phyloP scores from a whole-genome alignment of 2,888 invertebrate species.

The Helobdella robusta region DNA sequence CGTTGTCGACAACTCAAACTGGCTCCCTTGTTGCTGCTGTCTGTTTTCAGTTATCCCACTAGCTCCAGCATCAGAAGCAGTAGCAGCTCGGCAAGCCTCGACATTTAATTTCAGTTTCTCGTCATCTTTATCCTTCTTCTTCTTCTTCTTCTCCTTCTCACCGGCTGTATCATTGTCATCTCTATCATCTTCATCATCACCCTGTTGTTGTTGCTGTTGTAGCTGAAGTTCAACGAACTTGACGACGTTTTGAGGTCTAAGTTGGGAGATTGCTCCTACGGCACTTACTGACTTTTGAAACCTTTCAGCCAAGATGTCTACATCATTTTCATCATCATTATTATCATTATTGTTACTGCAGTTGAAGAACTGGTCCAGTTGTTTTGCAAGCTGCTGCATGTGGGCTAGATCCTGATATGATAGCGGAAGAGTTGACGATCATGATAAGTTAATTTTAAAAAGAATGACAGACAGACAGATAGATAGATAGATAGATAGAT shows the following conservation, averaged over 20 bases:
- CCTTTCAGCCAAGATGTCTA: slow-evolving; percentile 65
- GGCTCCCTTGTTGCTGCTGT: too few relatives aligned
- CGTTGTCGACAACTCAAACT: slow-evolving; percentile 5
- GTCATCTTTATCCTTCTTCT: too few relatives aligned
- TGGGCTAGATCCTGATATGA: slow-evolving; percentile 79
- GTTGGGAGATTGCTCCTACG: slow-evolving; percentile 72
- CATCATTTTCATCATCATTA: slow-evolving; percentile 47
- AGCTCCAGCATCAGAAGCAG: background rate
- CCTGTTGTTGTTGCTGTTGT: background rate
- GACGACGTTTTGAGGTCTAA: slow-evolving; percentile 70
- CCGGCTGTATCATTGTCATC: background rate
- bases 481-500: too few relatives aligned
- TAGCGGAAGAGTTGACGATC: too few relatives aligned
- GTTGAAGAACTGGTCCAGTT: slow-evolving; percentile 55
- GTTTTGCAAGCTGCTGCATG: slow-evolving; percentile 59
- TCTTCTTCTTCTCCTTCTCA: background rate
- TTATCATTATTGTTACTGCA: too few relatives aligned
- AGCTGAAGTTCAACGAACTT: slow-evolving; percentile 55
- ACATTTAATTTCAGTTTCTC: background rate
- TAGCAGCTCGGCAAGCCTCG: background rate
- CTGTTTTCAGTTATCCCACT: too few relatives aligned
- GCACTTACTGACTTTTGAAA: slow-evolving; percentile 76
- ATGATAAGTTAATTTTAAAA: too few relatives aligned
- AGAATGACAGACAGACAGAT: too few relatives aligned
- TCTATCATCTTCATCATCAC: background rate